Conservation (phyloP, 2,113 vertebrate genomes). For the Ascaphus truei region DNA sequence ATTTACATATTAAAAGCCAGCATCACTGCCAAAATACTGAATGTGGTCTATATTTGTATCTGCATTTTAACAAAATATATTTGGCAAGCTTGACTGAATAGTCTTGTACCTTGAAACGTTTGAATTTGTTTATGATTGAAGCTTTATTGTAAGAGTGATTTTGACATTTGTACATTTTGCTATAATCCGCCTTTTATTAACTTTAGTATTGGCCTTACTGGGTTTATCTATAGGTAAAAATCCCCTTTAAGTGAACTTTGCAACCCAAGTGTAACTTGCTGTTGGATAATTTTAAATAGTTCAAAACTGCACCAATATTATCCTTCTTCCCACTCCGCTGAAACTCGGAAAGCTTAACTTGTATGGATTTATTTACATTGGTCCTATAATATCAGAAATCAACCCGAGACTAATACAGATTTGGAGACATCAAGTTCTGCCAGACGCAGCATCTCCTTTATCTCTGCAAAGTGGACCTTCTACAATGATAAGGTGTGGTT, state of each 20-base stretch:
- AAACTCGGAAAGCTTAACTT: conserved; percentile 38
- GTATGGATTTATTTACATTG: conserved; percentile 47
- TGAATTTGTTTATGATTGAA: conserved; percentile 67
- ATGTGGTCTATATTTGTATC: conserved; percentile 71
- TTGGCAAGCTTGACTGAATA: conserved; percentile 58
- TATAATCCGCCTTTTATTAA: conserved; percentile 65
- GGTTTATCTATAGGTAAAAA: conserved; percentile 64
- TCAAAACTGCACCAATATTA: conserved; percentile 43
- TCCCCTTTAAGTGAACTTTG: conserved; percentile 76
- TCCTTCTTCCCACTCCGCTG: conserved; percentile 44
- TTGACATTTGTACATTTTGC: conserved; percentile 73
- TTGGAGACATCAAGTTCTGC: conserved; percentile 38
- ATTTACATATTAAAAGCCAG: conserved; percentile 71
- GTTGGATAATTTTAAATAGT: conserved; percentile 51
- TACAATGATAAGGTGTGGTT: not conserved
- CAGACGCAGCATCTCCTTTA: conserved; percentile 41
- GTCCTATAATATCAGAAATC: conserved; percentile 35
- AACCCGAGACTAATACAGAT: conserved; percentile 2
- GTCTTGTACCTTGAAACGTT: conserved; percentile 62
- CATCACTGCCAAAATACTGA: conserved; percentile 75
- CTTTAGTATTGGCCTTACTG: conserved; percentile 68
- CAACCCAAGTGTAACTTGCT: conserved; percentile 75
- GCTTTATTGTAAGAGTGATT: conserved; percentile 64
- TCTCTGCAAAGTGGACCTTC: conserved; percentile 10
- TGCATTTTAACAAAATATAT: conserved; percentile 70